Percentiles rank a stretch among this genome's conserved stretches.
These are phyloP conservation scores for Redunca redunca DNA, from an alignment of 2,113 vertebrate genomes.

Conservation along the genomic window DNA sequence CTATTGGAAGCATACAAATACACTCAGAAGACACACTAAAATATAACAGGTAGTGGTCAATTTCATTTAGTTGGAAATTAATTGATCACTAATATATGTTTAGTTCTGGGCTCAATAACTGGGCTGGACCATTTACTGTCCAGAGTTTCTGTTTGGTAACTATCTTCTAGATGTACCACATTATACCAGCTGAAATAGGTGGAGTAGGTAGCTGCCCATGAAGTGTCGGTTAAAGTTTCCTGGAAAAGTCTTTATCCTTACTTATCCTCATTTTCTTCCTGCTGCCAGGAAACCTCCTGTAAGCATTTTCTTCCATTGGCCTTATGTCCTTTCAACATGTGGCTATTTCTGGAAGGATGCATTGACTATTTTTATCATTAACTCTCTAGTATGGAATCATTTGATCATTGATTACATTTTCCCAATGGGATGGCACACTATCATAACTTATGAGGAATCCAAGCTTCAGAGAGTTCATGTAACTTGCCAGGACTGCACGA, in stretches of 20 bases:
- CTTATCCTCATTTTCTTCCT: neutral
- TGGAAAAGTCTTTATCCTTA: neutral
- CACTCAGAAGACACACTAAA: neutral
- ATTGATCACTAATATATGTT: neutral
- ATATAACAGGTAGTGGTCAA: neutral
- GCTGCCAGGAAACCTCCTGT: neutral
- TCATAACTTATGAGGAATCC: neutral
- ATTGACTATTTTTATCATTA: neutral
- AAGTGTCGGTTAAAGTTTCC: neutral
- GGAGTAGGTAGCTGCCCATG: neutral
- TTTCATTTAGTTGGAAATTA: conserved; percentile 9
- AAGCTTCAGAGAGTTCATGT: neutral
- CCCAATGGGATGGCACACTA: neutral
- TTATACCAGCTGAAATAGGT: neutral
- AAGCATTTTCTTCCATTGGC: neutral
- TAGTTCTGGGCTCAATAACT: neutral
- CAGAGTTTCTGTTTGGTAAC: neutral
- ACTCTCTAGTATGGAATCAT: neutral
- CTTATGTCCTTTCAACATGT: neutral
- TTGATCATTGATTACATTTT: neutral
- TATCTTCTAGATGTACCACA: neutral
- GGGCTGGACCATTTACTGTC: neutral
- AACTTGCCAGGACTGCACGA: neutral
- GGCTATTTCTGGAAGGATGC: neutral
- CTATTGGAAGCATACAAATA: neutral